Evolutionary conservation across 2,888 invertebrate species (phyloP).

Genomic region (Acronicta leporina): DNA sequence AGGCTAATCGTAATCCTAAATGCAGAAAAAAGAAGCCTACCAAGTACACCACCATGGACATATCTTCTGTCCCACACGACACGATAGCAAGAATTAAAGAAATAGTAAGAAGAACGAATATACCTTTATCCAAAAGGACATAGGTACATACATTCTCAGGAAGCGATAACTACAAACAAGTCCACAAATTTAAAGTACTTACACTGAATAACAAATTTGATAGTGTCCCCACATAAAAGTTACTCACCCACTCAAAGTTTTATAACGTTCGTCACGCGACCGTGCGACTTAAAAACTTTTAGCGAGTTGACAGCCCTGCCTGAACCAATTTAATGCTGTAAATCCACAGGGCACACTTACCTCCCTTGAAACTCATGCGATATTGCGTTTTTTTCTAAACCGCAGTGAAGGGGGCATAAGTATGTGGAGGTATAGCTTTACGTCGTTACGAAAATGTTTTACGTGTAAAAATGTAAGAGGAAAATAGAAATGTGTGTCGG

Average conservation of each 20-base stretch:
- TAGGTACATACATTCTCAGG: no score
- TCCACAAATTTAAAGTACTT: constrained; percentile 56
- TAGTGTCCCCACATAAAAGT: constrained; percentile 60
- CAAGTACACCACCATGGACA: no score
- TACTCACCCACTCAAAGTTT: constrained; percentile 61
- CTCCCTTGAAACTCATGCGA: constrained; percentile 85
- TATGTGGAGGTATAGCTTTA: constrained; percentile 66
- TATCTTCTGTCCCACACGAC: no score
- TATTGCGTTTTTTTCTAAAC: constrained; percentile 86
- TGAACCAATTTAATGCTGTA: constrained; percentile 85
- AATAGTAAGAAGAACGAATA: no score
- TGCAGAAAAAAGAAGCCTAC: no score
- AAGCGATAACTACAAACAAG: constrained; percentile 57
- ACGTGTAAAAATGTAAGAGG: constrained; percentile 60
- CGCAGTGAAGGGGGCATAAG: constrained; percentile 73
- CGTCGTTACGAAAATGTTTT: constrained; percentile 72
- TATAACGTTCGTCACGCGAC: constrained; percentile 68
- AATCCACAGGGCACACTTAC: constrained; percentile 87
- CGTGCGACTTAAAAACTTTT: constrained; percentile 66
- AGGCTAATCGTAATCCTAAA: no score
- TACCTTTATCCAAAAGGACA: no score
- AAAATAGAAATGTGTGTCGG: constrained; percentile 59
- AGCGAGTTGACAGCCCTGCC: constrained; percentile 77
- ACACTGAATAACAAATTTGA: constrained; percentile 58
- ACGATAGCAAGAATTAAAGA: no score